Base-by-base conservation (phyloP, 1,140 invertebrate genomes). In the Pseudomyrmex cubaensis region DNA sequence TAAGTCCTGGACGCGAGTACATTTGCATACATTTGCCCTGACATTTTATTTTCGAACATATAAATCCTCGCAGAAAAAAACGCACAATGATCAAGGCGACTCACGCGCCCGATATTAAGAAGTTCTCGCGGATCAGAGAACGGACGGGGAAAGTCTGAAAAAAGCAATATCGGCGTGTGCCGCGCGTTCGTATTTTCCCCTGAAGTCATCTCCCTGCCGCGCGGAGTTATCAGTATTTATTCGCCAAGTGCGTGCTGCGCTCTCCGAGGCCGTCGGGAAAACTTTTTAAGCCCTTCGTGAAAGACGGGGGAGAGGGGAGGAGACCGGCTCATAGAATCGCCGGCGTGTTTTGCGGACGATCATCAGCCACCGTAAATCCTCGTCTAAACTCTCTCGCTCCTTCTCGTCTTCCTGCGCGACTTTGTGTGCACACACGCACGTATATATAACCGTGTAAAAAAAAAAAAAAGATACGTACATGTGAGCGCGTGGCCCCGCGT, bases 221-320 rank as follows among this genome's bases (percentile, higher is more conserved):
- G 44, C 44, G 0, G 12, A 56, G 50, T 69, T 61, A 83, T 83
- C 56, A 62, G 63, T 77, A 83, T 84, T 67, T 77, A 83, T 83
- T 78, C 25, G 72, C 64, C 12, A 78, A 15, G 64, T 62, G 54
- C 54, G 13, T 44, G 20, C 35, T 46, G 69, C 54, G 69, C 66
- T 63, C 20, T 44, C 35, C 35, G 35, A 35, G 44, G 4, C 44
- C n/a, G 44, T 10, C 48, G 17, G 57, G 0, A 54, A 80, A 82
- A 74, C 48, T 52, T 82, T 75, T 74, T 74, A 74, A 82, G 57
- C 25, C 25, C 57, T 35, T 62, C 69, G 72, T 62, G 52, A 63
- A 63, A 13, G 22, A 20, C 20, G 20, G 4, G 5, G 5, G 35
- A 1, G 35, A 7, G 2, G 4, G 35, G 5, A 5, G 0, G 35